Percentiles rank a stretch among this genome's conserved stretches.
These are phyloP conservation scores for Xyrichtys novacula DNA, from an alignment of 2,797 vertebrate species.

Conservation along the genomic window DNA sequence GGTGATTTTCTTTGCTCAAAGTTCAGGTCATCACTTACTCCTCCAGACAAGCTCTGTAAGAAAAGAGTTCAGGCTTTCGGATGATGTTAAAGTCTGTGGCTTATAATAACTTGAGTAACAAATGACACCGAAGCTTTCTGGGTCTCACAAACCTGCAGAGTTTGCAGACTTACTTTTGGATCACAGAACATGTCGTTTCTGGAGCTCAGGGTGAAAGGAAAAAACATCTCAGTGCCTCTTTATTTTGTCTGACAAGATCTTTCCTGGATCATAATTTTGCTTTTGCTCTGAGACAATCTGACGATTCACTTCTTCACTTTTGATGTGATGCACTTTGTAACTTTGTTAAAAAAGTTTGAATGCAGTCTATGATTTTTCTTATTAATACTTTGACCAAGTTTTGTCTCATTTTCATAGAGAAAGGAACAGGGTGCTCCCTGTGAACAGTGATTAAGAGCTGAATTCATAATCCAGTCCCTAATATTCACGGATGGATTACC, in stretches of 20 bases:
- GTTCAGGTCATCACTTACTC: slow-evolving; percentile 36
- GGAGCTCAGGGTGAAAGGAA: slow-evolving; percentile 24
- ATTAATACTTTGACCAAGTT: background rate
- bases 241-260: background rate
- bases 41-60: slow-evolving; percentile 38
- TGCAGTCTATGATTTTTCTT: too few species aligned
- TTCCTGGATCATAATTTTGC: background rate
- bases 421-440: background rate
- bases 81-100: slow-evolving; percentile 38
- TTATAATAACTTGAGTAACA: slow-evolving; percentile 43
- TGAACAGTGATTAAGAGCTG: background rate
- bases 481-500: slow-evolving; percentile 11
- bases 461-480: background rate
- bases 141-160: slow-evolving; percentile 28
- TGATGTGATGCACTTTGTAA: too few species aligned
- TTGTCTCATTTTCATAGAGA: background rate
- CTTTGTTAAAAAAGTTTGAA: too few species aligned
- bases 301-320: background rate
- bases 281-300: background rate
- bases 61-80: slow-evolving; percentile 49
- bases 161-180: slow-evolving; percentile 32
- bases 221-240: background rate
- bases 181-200: slow-evolving; percentile 23
- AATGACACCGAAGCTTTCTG: slow-evolving; percentile 45
- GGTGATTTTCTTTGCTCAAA: slow-evolving; percentile 48